Base-by-base conservation (phyloP, 2,113 vertebrate genomes). In the Oceanites oceanicus region DNA sequence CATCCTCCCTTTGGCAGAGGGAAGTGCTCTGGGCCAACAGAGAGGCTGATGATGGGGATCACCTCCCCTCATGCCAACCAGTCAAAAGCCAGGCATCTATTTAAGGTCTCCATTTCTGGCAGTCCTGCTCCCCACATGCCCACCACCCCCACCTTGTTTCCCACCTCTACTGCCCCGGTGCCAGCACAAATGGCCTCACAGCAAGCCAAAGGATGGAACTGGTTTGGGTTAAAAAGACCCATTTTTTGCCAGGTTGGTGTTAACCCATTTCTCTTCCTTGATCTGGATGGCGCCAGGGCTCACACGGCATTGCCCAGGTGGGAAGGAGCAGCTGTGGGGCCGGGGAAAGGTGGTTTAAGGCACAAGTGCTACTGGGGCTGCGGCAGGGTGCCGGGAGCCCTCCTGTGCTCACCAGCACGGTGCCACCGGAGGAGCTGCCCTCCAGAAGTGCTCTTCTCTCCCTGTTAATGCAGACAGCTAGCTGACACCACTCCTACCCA, bases 271-370 rank as follows among this genome's bases (percentile, higher is more conserved):
- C n/a, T 72, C 15, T 59, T 19, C 26, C 38, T 56, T 1, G 1
- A 30, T 11, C 0, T 0, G 1, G 26, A 13, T 5, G 21, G 58
- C 58, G 87, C 44, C 52, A 23, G 76, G 53, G 16, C n/a, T 68
- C 10, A 6, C 0, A 0, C 44, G 50, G 20, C 45, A 49, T 29
- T 20, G 61, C 34, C 61, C 16, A 5, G n/a, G 50, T 0, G 1
- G 42, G 47, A 62, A 25, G 47, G 34, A 78, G 79, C 47, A 44
- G 82, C 34, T 44, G 36, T 1, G 4, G 78, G 36, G 26, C 36
- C 5, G 2, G 68, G 22, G 73, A 61, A 30, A 19, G 12, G 42
- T 1, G 1, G 3, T 15, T 71, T 34, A 7, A 45, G 44, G 9
- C 26, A 25, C 15, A n/a, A 21, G 13, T 8, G 20, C 1, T 13